Percentiles rank a stretch among this genome's conserved stretches.
Evolutionary conservation across 1,140 invertebrate genomes (phyloP).

Genomic region (Penaeus chinensis): DNA sequence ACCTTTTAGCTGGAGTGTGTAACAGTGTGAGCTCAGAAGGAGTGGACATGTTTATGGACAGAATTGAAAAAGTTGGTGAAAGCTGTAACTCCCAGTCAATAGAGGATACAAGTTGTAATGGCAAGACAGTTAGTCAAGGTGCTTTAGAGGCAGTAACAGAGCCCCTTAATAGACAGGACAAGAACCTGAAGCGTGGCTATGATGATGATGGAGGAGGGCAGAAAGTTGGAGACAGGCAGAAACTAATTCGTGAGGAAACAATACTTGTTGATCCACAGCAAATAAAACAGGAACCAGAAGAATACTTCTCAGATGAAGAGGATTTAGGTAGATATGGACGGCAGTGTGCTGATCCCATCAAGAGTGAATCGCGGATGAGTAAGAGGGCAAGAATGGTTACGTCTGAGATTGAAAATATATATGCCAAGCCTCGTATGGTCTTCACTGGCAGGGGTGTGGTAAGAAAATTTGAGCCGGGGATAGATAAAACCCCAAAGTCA

Average conservation of each 20-base stretch:
- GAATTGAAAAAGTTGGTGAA: too few relatives aligned
- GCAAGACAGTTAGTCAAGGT: not conserved
- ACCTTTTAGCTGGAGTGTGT: too few relatives aligned
- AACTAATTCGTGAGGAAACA: not conserved
- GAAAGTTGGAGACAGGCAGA: too few relatives aligned
- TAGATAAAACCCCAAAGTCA: constrained; percentile 53
- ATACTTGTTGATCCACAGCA: constrained; percentile 4
- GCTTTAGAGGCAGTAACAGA: not conserved
- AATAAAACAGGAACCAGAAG: constrained; percentile 55
- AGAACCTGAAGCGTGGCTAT: too few relatives aligned
- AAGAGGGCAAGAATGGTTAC: constrained; percentile 54
- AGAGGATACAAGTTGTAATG: not conserved
- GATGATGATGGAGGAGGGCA: too few relatives aligned
- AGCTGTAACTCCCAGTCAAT: too few relatives aligned
- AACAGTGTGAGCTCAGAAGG: too few relatives aligned
- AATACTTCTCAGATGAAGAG: constrained; percentile 52
- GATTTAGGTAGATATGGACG: constrained; percentile 29
- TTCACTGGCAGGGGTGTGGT: constrained; percentile 53
- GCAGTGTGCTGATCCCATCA: not conserved
- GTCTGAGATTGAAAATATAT: constrained; percentile 53
- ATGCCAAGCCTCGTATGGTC: constrained; percentile 55
- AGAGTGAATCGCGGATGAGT: constrained; percentile 26
- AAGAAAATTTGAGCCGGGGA: constrained; percentile 49
- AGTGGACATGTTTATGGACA: too few relatives aligned
- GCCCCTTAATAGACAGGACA: not conserved